Evolutionary conservation across 53 echinoderm and acorn worm species (phyloP).

Genomic region (Crossaster papposus): DNA sequence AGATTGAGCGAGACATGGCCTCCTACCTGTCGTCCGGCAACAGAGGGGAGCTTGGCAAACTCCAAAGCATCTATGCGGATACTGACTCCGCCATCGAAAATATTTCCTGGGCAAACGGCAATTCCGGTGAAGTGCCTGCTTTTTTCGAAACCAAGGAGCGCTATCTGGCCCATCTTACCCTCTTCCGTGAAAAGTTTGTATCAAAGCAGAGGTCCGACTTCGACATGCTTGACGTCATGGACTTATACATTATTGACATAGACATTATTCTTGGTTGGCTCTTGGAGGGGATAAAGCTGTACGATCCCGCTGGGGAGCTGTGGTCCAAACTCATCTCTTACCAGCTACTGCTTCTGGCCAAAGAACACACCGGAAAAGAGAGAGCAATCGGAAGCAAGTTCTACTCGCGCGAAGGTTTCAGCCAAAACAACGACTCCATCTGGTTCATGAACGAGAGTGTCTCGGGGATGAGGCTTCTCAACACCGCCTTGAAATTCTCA

Average conservation of each 20-base stretch:
- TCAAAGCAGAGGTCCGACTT: neutral
- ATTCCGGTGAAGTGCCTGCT: neutral
- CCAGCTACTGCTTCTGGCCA: conserved; percentile 48
- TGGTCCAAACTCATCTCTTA: conserved; percentile 52
- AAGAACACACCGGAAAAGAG: conserved; percentile 60
- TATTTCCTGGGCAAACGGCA: conserved; percentile 1
- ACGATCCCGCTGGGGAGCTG: neutral
- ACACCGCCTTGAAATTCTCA: conserved; percentile 33
- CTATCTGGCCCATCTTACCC: neutral
- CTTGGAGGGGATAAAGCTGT: neutral
- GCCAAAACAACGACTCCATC: neutral
- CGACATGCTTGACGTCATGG: conserved; percentile 15
- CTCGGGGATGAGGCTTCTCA: conserved; percentile 8
- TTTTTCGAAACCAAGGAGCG: conserved; percentile 35
- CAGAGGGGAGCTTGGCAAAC: neutral
- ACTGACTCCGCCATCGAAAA: conserved; percentile 26
- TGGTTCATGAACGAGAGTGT: conserved; percentile 55
- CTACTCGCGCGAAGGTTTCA: conserved; percentile 47
- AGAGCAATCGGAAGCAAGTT: conserved; percentile 53
- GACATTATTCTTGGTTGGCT: conserved; percentile 41
- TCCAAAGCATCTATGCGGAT: neutral
- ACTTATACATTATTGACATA: conserved; percentile 43
- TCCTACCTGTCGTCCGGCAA: conserved; percentile 18
- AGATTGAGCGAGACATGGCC: conserved; percentile 75
- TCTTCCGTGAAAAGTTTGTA: neutral